Evolutionary conservation across 2,113 vertebrate species (phyloP), one percentile per base, ranked within the genome.

Genomic region (Etheostoma spectabile): DNA sequence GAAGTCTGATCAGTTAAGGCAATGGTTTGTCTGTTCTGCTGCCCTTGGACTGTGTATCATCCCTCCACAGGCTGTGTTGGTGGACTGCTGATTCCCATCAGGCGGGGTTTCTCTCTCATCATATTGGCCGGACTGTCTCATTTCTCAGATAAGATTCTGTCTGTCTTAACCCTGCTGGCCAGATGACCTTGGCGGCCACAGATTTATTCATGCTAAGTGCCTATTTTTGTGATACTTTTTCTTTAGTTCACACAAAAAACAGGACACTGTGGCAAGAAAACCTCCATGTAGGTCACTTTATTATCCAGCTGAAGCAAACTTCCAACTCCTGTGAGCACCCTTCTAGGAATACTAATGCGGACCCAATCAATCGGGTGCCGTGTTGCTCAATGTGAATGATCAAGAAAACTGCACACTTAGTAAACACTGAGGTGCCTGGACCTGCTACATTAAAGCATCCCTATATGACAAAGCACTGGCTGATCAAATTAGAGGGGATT

Each of bases 301-400:
- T 95, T 96, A 95, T 94, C 86, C 92, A 90, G 92, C 90, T 83
- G 88, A 95, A 95, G 93, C 93, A 89, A 95, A 93, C 92, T 93
- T 93, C 91, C 93, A 90, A 92, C 94, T 91, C 91, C 90, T 91
- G 86, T 77, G 64, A 84, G 89, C 74, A 57, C 80, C 62, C 85
- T 93, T 93, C 92, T 92, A 93, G 89, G 96, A 96, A 97, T 97
- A 95, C 94, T 96, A 95, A 96, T 96, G 91, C 85, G 38, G 55
- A 56, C 38, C 92, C 91, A 93, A 97, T 97, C 96, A 94, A 95
- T 96, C 88, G 85, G 90, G 76, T 81, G 86, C 91, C 76, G 91
- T 95, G 88, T 93, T 93, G 90, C 91, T 96, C 93, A 84, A 93
- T 95, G 91, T 92, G 94, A 93, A 92, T 94, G 95, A 95, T 94